Evolutionary conservation across 1,140 invertebrate genomes (phyloP), one percentile per base, ranked within the genome.

Genomic region (Ruditapes philippinarum): DNA sequence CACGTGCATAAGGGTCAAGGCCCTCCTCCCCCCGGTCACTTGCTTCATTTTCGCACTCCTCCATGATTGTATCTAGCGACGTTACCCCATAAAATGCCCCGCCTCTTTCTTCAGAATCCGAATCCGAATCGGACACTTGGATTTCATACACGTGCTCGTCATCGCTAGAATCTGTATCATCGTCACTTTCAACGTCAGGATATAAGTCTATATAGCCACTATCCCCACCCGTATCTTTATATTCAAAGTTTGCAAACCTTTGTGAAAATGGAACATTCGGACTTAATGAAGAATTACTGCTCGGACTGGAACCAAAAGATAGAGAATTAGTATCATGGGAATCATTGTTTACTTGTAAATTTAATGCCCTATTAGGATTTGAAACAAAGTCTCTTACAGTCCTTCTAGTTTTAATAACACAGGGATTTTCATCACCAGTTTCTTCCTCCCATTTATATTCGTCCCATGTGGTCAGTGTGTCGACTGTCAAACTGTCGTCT

Each of bases 1-100:
- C 45, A 28, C 31, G 42, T 19, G 17, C 45, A 12, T 1, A 7
- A 5, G 3, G 36, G 2, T 45, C 36, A 11, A 4, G 5, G 36
- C 31, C 81, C 31, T 68, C 65, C 28, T 70, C 81, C 36, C 22
- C 70, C 31, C 80, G 68, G 38, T 89, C 90, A 31, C 78, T 89
- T 7, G 51, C 42, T n/a, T 88, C 88, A 79, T 51, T 88, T 49
- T 94, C 93, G 80, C 93, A 91, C 70, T 95, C 94, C 70, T 95
- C 94, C 45, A 94, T 94, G 22, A 95, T 95, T 0, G 94, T 92
- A 70, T 94, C 94, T 31, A 95, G 78, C 33, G 91, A 38, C 19
- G 85, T 91, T 17, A 88, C 85, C 54, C 85, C 85, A 80, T 65
- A 88, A 31, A 88, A 84, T 87, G 91, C 82, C 81, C 91, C 82